phyloP scores from a whole-genome alignment of 2,888 invertebrate genomes.

The Pollenia griseotomentosa region DNA sequence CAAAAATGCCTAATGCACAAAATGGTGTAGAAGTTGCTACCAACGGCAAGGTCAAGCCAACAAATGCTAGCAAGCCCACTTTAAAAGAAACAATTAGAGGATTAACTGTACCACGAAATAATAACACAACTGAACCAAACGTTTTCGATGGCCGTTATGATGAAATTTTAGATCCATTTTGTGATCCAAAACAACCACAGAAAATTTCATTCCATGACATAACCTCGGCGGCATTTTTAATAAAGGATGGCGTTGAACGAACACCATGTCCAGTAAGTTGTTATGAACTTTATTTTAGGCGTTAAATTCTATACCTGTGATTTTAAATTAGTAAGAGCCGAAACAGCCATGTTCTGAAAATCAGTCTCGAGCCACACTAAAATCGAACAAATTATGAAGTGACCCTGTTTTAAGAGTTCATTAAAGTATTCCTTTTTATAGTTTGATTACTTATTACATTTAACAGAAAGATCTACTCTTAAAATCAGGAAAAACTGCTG shows the following conservation, averaged over 20 bases:
- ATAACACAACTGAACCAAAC: constrained; percentile 19
- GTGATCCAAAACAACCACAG: constrained; percentile 89
- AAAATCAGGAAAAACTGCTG: no score
- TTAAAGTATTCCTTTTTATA: no score
- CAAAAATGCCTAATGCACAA: constrained; percentile 54
- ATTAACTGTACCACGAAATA: constrained; percentile 47
- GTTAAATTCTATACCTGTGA: no score
- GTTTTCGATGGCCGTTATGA: constrained; percentile 72
- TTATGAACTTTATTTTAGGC: not conserved
- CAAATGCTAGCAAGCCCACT: constrained; percentile 5
- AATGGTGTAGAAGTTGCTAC: constrained; percentile 41
- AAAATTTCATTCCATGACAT: constrained; percentile 93
- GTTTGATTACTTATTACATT: no score
- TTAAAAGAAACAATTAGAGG: constrained; percentile 54
- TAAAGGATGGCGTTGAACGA: constrained; percentile 91
- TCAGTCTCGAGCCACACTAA: no score
- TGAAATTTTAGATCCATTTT: constrained; percentile 85
- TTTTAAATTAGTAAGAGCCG: no score
- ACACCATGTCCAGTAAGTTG: constrained; percentile 91
- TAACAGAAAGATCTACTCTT: no score
- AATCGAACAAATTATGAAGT: no score
- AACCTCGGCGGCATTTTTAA: constrained; percentile 94
- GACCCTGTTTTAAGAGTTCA: not conserved
- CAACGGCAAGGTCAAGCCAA: constrained; percentile 21
- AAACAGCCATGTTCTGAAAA: no score